These are phyloP conservation scores for crab-eating macaque (Macaca fascicularis) DNA, from an alignment of 2,113 vertebrate species.

Conservation along the genomic window DNA sequence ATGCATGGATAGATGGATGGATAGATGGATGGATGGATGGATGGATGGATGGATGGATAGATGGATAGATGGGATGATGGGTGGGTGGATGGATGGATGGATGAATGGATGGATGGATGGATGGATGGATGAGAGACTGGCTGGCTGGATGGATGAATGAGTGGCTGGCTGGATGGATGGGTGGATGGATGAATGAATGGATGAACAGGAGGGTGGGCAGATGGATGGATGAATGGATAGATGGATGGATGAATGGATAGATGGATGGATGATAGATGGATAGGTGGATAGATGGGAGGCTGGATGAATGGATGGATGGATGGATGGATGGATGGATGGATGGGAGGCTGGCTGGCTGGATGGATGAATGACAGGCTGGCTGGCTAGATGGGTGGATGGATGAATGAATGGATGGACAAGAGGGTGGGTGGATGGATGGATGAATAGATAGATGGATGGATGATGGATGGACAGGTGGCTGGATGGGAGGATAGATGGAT, in stretches of 20 bases:
- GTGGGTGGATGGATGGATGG: not conserved
- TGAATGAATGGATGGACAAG: accelerated
- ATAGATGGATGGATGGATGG: too few relatives aligned
- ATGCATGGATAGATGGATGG: too few relatives aligned
- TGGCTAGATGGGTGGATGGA: not conserved
- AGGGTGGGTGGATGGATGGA: accelerated
- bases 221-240: too few relatives aligned
- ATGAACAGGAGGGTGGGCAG: too few relatives aligned
- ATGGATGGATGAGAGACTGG: too few relatives aligned
- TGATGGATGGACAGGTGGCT: too few relatives aligned
- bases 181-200: accelerated
- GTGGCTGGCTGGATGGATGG: accelerated
- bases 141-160: not conserved
- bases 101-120: accelerated
- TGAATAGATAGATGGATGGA: not conserved
- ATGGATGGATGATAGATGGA: too few relatives aligned
- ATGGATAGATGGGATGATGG: accelerated
- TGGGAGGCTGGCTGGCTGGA: not conserved
- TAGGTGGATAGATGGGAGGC: not conserved
- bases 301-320: accelerated
- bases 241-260: not conserved
- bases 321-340: not conserved
- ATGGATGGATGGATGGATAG: too few relatives aligned
- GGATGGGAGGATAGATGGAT: not conserved
- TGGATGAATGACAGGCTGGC: too few relatives aligned